Evolutionary conservation across 2,113 vertebrate genomes (phyloP), one percentile per base, ranked within the genome.

Genomic region (Oostethus manadensis): DNA sequence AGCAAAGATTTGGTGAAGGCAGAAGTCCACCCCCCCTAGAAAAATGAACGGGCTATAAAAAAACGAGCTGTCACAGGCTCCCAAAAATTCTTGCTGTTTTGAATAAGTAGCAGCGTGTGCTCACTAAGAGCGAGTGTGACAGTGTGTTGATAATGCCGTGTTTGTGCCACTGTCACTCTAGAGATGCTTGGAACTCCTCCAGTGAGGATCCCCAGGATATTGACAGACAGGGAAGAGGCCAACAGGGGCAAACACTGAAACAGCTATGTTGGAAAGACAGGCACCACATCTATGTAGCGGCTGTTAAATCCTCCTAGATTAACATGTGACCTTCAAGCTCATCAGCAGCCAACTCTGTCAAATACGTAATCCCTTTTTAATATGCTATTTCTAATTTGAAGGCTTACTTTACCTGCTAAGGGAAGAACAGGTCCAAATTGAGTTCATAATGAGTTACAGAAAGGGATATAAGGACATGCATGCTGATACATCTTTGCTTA

Each of bases 281-380:
- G 47, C 56, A 62, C 70, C 60, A 70, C 49, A 70, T 79, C 58
- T 49, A 67, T 53, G 66, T 23, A 70, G 62, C 77, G 71, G 55
- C 79, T 67, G 70, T 74, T 86, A 84, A 88, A 83, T 82, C 81
- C 71, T 73, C 49, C 54, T 26, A 70, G 60, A 83, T 82, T 78
- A 83, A 68, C 53, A 64, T 45, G 56, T 66, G 56, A 58, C 56
- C 70, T 62, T 54, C 58, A 1, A 56, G 64, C 69, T 58, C 62
- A 75, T 73, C 67, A 68, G 61, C 51, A 18, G 38, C 68, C 40
- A 79, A 43, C 66, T 68, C 63, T 54, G 68, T 62, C 68, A 65
- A 53, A 60, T 40, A 44, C 73, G 51, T 78, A 73, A 79, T 77
- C 70, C 58, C 15, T 42, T 48, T 55, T 64, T 70, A 56, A 67